phyloP scores from a whole-genome alignment of 37 sponge, comb jelly and placozoan species.

The Ephydatia muelleri region DNA sequence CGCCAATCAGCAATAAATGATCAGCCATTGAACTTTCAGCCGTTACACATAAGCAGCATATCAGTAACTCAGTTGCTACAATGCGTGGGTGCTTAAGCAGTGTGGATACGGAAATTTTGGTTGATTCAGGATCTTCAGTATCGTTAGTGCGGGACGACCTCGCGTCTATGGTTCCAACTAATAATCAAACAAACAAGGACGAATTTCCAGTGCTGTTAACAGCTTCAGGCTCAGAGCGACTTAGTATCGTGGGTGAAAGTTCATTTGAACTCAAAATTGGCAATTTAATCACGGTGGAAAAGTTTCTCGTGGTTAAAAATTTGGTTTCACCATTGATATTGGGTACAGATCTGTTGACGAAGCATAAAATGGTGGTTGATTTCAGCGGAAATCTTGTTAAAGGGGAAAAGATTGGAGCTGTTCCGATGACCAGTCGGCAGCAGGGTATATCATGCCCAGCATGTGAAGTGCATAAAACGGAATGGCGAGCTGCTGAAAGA shows the following conservation, averaged over 20 bases:
- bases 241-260: neutral
- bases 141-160: constrained; percentile 28
- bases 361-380: constrained; percentile 1
- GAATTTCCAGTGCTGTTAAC: constrained; percentile 6
- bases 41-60: constrained; percentile 2
- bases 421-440: too few relatives aligned
- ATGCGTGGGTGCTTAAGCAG: constrained; percentile 9
- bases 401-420: too few relatives aligned
- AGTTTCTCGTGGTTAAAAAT: constrained; percentile 55
- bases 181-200: neutral
- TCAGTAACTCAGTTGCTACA: neutral
- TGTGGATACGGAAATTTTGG: constrained; percentile 28
- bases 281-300: constrained; percentile 9
- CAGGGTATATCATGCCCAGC: neutral
- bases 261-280: constrained; percentile 9
- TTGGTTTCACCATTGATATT: constrained; percentile 52
- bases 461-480: neutral
- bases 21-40: neutral
- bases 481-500: constrained; percentile 9
- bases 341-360: constrained; percentile 45
- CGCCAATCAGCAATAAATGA: neutral
- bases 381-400: too few relatives aligned
- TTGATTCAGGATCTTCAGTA: constrained; percentile 48
- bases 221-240: constrained; percentile 14
- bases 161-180: neutral